A percentile compares a stretch with the other conserved stretches of the same genome.
phyloP scores from a whole-genome alignment of 2,113 vertebrate genomes.

The Bombycilla garrulus region DNA sequence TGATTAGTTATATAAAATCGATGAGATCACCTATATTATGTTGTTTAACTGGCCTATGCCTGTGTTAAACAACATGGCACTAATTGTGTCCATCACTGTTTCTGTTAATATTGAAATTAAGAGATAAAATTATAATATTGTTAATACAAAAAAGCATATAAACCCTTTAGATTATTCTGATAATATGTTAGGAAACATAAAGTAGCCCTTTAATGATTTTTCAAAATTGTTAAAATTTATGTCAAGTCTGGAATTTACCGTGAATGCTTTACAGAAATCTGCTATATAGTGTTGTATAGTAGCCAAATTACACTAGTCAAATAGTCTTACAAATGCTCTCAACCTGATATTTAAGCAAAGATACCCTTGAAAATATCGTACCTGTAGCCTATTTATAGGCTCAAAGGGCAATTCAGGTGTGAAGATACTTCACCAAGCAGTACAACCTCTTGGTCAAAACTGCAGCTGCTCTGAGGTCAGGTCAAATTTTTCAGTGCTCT shows the following conservation, averaged over 20 bases:
- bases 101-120: neutral
- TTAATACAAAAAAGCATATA: neutral
- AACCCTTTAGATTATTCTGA: neutral
- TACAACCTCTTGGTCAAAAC: neutral
- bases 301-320: neutral
- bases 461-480: neutral
- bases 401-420: neutral
- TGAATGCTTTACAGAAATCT: neutral
- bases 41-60: neutral
- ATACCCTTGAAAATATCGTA: neutral
- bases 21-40: neutral
- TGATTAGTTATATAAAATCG: neutral
- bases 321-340: neutral
- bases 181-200: neutral
- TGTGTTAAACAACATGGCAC: neutral
- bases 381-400: neutral
- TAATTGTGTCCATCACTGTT: neutral
- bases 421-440: neutral
- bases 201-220: neutral
- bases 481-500: neutral
- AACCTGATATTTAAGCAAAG: neutral
- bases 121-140: neutral
- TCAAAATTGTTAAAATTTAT: neutral
- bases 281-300: too few species aligned
- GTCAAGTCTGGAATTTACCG: neutral